Conservation (phyloP, 53 echinoderm and acorn worm species). For the Paelopatides confundens region DNA sequence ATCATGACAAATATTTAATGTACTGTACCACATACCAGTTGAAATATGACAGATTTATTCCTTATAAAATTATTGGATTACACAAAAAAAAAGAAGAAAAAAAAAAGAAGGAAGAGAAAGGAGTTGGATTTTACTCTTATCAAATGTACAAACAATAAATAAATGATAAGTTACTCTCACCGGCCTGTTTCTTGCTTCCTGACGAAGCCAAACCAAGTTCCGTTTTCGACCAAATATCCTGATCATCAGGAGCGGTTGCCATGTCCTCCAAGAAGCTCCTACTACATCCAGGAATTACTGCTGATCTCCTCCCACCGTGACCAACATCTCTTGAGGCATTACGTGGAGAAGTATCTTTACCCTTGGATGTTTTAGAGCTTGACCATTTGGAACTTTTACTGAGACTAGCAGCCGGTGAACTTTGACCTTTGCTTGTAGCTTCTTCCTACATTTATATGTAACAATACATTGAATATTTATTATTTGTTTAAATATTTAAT, state of each 20-base stretch:
- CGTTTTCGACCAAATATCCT: conserved; percentile 21
- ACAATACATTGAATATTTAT: not conserved
- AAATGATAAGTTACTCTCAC: too few relatives aligned
- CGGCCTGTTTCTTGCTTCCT: not conserved
- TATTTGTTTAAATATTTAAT: too few relatives aligned
- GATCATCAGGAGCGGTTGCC: conserved; percentile 40
- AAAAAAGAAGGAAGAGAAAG: too few relatives aligned
- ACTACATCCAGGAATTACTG: conserved; percentile 58
- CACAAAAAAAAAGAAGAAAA: too few relatives aligned
- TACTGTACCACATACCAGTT: too few relatives aligned
- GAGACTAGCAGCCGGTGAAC: not conserved
- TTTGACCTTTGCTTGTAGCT: not conserved
- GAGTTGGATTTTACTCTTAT: too few relatives aligned
- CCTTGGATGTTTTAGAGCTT: not conserved
- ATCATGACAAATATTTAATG: too few relatives aligned
- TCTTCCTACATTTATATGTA: not conserved
- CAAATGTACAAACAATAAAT: too few relatives aligned
- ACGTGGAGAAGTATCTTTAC: not conserved
- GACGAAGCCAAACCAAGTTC: conserved; percentile 2
- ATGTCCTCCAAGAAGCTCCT: conserved; percentile 60
- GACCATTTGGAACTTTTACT: not conserved
- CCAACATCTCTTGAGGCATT: not conserved
- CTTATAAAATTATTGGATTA: too few relatives aligned
- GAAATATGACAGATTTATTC: too few relatives aligned
- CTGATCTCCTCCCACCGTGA: not conserved